Conservation (phyloP, 2,113 vertebrate species). For the Elgaria multicarinata region DNA sequence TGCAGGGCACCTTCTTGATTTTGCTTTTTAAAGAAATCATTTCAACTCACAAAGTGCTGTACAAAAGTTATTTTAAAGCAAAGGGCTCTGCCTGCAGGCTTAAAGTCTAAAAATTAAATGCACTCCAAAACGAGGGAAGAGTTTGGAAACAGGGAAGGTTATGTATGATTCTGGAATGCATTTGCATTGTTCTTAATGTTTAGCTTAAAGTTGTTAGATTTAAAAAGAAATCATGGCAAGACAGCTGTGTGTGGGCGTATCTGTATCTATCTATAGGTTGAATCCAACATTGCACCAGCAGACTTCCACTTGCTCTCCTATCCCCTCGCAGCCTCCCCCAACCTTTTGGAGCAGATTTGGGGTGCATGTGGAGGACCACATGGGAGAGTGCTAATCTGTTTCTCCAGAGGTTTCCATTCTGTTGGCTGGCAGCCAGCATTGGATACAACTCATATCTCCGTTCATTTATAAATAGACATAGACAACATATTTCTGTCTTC, state of each 20-base stretch:
- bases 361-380: too few species aligned
- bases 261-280: too few species aligned
- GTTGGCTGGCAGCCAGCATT: too few species aligned
- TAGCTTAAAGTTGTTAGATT: neutral
- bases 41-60: neutral
- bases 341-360: too few species aligned
- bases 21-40: neutral
- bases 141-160: neutral
- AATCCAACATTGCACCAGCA: too few species aligned
- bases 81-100: neutral
- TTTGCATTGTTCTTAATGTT: neutral
- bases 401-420: too few species aligned
- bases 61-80: neutral
- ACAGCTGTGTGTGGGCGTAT: neutral
- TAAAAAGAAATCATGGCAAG: neutral
- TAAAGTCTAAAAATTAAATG: neutral
- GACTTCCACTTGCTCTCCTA: too few species aligned
- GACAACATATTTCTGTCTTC: neutral
- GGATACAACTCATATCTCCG: too few species aligned
- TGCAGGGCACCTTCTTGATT: neutral
- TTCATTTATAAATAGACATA: too few species aligned
- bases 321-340: too few species aligned
- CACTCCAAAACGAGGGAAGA: neutral
- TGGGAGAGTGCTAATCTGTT: too few species aligned
- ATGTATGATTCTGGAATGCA: neutral